A percentile compares a stretch with the other conserved stretches of the same genome.
phyloP scores from a whole-genome alignment of 2,888 invertebrate genomes.

The Chesias legatella region DNA sequence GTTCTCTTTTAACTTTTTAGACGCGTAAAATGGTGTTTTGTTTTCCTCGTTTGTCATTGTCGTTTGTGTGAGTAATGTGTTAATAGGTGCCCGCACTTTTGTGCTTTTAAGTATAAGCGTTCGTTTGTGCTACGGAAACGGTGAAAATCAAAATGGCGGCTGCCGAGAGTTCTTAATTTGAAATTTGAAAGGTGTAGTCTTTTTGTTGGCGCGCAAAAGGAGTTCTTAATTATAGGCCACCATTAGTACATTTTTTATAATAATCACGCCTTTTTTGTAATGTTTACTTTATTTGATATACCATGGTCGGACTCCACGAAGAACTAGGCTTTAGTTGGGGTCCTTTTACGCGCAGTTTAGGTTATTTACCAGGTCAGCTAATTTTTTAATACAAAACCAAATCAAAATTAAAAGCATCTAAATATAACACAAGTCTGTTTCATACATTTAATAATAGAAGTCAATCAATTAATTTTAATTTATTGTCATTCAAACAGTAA shows the following conservation, averaged over 20 bases:
- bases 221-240: conserved; percentile 17
- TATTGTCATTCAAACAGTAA: no score
- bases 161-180: conserved; percentile 31
- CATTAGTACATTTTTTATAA: conserved; percentile 15
- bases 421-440: no score
- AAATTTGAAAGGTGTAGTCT: conserved; percentile 21
- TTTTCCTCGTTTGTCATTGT: conserved; percentile 50
- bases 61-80: conserved; percentile 52
- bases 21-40: conserved; percentile 39
- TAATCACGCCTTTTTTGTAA: neutral
- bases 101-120: conserved; percentile 46
- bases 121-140: conserved; percentile 39
- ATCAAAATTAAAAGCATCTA: no score
- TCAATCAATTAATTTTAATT: no score
- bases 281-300: neutral
- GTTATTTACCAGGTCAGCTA: no score
- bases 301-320: no score
- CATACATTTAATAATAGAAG: no score
- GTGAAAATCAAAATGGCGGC: conserved; percentile 43
- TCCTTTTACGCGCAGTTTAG: no score
- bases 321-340: no score
- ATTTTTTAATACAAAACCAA: no score
- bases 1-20: conserved; percentile 41
- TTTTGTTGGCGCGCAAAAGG: conserved; percentile 24
- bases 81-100: conserved; percentile 48